Base-by-base conservation (phyloP, 1,140 invertebrate genomes). In the Bradynema listronoti region DNA sequence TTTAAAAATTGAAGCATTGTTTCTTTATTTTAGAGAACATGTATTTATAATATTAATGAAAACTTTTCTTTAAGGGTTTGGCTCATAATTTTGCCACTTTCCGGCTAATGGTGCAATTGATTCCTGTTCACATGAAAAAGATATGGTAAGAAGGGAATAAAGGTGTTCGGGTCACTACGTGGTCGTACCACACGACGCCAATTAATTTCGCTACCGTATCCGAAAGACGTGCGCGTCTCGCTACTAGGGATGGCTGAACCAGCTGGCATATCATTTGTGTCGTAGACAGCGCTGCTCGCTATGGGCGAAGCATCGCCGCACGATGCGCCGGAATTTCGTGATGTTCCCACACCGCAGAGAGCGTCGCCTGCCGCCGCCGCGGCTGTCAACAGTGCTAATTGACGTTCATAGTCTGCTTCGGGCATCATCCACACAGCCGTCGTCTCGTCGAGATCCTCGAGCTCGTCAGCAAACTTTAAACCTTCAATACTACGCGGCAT, bases 401-500 rank as follows among this genome's bases (percentile, higher is more conserved):
- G n/a, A n/a, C n/a, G n/a, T n/a, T n/a, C n/a, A n/a, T n/a, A n/a
- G n/a, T n/a, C n/a, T n/a, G n/a, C n/a, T n/a, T n/a, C n/a, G n/a
- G n/a, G n/a, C n/a, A n/a, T n/a, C n/a, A n/a, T n/a, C n/a, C n/a
- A n/a, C n/a, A n/a, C n/a, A n/a, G n/a, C n/a, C n/a, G n/a, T n/a
- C n/a, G n/a, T 42, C 19, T 57, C 56, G 22, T 57, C 72, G 27
- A 68, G 63, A 22, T 61, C 33, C 25, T 78, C 72, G 41, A 69
- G 63, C 34, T 75, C 73, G 39, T 78, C 73, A 0, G 73, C 73
- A 47, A 78, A 76, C 45, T 72, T 76, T 9, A 76, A 56, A 1
- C 68, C 66, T 54, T 76, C 73, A 57, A 76, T 73, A 27, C 67
- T 76, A 54, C 72, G 72, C 1, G 73, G 73, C 67, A 77, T 78